Evolutionary conservation across 2,797 vertebrate genomes (phyloP).

Genomic region (Sphenopsis melanotis): DNA sequence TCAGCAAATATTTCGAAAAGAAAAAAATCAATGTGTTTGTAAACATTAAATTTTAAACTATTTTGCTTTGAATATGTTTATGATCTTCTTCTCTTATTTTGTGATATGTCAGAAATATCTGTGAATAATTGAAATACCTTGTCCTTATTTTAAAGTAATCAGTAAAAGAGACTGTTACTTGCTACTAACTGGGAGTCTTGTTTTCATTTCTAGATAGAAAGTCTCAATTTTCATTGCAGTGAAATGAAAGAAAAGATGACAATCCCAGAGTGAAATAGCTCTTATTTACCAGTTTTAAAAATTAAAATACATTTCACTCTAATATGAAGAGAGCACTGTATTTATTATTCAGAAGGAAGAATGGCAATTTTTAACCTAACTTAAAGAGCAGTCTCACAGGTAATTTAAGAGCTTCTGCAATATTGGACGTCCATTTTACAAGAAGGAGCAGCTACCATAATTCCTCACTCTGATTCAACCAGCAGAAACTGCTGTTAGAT

Average conservation of each 20-base stretch:
- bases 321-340: neutral
- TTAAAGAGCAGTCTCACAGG: neutral
- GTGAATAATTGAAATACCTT: slow-evolving; percentile 47
- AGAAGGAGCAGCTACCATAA: neutral
- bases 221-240: neutral
- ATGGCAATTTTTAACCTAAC: neutral
- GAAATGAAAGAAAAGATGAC: neutral
- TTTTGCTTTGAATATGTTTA: neutral
- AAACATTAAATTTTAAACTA: neutral
- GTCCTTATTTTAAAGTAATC: slow-evolving; percentile 19
- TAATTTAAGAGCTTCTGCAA: neutral
- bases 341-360: neutral
- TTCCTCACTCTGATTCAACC: neutral
- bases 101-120: slow-evolving; percentile 8
- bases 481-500: neutral
- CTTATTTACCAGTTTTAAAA: neutral
- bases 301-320: neutral
- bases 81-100: neutral
- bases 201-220: neutral
- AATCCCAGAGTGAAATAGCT: neutral
- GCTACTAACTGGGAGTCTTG: neutral
- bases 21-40: neutral
- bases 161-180: slow-evolving; percentile 46
- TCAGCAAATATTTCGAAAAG: neutral
- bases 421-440: neutral